These are phyloP conservation scores for Dryadula phaetusa DNA, from an alignment of 2,888 invertebrate genomes.

Conservation along the genomic window DNA sequence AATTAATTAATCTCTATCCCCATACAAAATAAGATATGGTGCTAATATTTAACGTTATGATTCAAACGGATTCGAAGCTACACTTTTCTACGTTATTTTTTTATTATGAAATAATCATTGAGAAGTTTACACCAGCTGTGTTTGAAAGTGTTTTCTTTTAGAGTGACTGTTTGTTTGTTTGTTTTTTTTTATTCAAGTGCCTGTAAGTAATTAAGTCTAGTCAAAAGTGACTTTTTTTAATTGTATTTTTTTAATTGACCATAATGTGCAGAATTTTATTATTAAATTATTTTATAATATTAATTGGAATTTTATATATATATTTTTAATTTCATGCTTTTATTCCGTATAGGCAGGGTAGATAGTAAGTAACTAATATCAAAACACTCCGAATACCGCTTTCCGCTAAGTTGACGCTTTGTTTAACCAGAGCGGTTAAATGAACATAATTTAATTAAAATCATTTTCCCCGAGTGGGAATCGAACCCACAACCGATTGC, in stretches of 20 bases:
- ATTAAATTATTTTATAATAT: no score
- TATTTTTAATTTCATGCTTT: no score
- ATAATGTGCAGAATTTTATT: constrained; percentile 17
- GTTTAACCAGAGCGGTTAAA: no score
- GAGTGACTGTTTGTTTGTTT: constrained; percentile 12
- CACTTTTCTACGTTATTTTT: constrained; percentile 46
- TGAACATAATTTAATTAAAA: no score
- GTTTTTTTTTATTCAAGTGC: constrained; percentile 33
- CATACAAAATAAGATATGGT: constrained; percentile 20
- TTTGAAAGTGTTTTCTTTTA: constrained; percentile 26
- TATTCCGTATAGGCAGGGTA: no score
- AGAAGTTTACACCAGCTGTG: constrained; percentile 31
- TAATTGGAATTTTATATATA: no score
- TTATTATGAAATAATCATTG: constrained; percentile 38
- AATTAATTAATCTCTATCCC: neutral
- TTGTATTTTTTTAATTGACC: neutral
- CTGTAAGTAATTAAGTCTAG: constrained; percentile 37
- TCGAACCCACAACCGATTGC: no score
- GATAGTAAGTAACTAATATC: no score
- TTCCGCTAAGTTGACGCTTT: no score
- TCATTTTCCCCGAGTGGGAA: no score
- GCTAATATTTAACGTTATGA: constrained; percentile 32
- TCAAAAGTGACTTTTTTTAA: constrained; percentile 31
- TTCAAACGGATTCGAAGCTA: constrained; percentile 43
- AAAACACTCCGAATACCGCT: no score